These are phyloP conservation scores for Micrasema minimum DNA, from an alignment of 1,140 invertebrate genomes.

Conservation along the genomic window DNA sequence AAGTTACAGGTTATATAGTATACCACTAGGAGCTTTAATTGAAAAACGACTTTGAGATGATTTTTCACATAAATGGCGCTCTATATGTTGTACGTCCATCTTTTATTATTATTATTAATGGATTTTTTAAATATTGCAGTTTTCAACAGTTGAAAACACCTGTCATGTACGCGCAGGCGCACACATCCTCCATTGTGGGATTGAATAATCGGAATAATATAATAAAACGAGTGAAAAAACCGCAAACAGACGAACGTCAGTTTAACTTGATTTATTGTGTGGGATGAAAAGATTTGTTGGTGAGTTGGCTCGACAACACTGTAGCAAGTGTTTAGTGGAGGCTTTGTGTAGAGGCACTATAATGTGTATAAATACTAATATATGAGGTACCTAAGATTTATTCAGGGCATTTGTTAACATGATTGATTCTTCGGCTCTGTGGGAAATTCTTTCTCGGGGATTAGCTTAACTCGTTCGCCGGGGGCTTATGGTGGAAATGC, in stretches of 20 bases:
- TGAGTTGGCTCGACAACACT: no score
- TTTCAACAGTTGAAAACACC: not conserved
- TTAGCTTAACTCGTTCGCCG: not conserved
- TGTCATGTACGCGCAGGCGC: slow-evolving; percentile 5
- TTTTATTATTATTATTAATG: not conserved
- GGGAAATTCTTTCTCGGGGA: slow-evolving; percentile 18
- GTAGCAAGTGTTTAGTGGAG: slow-evolving; percentile 17
- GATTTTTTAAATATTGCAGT: not conserved
- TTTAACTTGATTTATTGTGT: slow-evolving; percentile 29
- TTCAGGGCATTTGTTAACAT: slow-evolving; percentile 27
- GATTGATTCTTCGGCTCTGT: slow-evolving; percentile 19
- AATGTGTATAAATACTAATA: no score
- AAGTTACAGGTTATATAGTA: no score
- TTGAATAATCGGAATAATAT: slow-evolving; percentile 26
- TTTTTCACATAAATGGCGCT: no score
- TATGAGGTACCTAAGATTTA: no score
- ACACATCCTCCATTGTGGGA: slow-evolving; percentile 20
- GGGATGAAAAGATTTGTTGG: slow-evolving; percentile 28
- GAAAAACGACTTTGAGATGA: no score
- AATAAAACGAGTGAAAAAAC: slow-evolving; percentile 21
- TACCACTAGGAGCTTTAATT: no score
- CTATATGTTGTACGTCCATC: no score
- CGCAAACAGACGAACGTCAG: slow-evolving; percentile 24
- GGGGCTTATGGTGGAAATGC: no score
- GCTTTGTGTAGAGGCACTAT: slow-evolving; percentile 9